Percentiles rank a stretch among this genome's conserved stretches.
phyloP scores from a whole-genome alignment of 2,113 vertebrate species.

The Onychostruthus taczanowskii region DNA sequence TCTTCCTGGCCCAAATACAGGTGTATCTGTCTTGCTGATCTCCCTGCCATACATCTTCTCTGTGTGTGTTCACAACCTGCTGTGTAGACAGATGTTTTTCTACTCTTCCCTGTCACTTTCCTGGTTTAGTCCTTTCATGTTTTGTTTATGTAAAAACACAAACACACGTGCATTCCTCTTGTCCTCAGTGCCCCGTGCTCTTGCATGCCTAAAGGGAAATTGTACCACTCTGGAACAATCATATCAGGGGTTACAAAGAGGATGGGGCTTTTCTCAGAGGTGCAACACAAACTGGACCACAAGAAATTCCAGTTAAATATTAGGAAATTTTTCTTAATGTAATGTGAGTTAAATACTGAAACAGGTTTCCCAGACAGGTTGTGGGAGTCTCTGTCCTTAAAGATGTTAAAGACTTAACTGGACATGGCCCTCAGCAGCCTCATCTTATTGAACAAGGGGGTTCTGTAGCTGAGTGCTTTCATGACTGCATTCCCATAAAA shows the following conservation, averaged over 20 bases:
- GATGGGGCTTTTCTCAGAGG: neutral
- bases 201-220: neutral
- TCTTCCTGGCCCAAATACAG: neutral
- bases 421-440: neutral
- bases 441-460: neutral
- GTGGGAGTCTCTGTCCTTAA: neutral
- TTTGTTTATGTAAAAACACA: neutral
- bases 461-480: neutral
- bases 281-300: neutral
- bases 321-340: neutral
- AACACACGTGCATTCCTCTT: neutral
- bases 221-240: fast-evolving
- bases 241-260: neutral
- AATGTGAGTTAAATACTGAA: neutral
- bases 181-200: neutral
- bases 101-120: neutral
- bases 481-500: neutral
- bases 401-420: neutral
- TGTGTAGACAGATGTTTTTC: neutral
- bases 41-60: neutral
- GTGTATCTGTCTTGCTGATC: neutral
- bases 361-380: neutral
- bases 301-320: neutral
- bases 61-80: neutral
- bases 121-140: neutral